A percentile compares a stretch with the other conserved stretches of the same genome.
Conservation (phyloP, 2,113 vertebrate species). For the Hucho hucho region DNA sequence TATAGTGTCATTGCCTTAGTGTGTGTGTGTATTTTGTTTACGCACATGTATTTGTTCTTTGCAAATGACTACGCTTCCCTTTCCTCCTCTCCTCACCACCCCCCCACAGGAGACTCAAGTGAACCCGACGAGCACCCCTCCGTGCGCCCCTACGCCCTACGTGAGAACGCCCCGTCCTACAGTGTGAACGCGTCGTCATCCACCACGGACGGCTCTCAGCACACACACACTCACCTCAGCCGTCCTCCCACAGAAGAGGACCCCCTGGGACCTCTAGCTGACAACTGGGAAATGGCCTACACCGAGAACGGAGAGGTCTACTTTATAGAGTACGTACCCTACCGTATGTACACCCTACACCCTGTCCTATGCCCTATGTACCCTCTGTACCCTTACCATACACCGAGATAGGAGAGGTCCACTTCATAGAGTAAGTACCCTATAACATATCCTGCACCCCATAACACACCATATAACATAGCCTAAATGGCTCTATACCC, state of each 20-base stretch:
- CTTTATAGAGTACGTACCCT: conserved; percentile 92
- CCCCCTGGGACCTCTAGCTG: conserved; percentile 92
- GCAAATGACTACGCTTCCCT: background rate
- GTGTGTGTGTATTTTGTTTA: background rate
- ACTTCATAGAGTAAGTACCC: conserved; percentile 94
- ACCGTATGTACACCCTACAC: conserved; percentile 74
- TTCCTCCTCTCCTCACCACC: conserved; percentile 1
- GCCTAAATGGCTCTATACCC: background rate
- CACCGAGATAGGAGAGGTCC: conserved; percentile 99
- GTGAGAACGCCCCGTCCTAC: conserved; percentile 72
- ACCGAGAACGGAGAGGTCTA: conserved; percentile 99
- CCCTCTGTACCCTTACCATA: conserved; percentile 95
- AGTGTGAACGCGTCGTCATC: conserved; percentile 77
- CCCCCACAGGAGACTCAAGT: conserved; percentile 85
- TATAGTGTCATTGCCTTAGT: background rate
- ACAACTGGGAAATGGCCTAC: conserved; percentile 99
- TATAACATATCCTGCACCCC: conserved; percentile 8
- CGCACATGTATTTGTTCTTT: conserved; percentile 10
- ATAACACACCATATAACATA: background rate
- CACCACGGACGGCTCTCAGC: conserved; percentile 98
- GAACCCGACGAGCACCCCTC: conserved; percentile 85
- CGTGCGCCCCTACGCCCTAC: conserved; percentile 79
- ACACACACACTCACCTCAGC: conserved; percentile 87
- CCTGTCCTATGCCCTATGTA: conserved; percentile 65
- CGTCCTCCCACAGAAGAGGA: conserved; percentile 93